phyloP scores from a whole-genome alignment of 92 coral and sea anemone genomes.

The Porites evermanni region DNA sequence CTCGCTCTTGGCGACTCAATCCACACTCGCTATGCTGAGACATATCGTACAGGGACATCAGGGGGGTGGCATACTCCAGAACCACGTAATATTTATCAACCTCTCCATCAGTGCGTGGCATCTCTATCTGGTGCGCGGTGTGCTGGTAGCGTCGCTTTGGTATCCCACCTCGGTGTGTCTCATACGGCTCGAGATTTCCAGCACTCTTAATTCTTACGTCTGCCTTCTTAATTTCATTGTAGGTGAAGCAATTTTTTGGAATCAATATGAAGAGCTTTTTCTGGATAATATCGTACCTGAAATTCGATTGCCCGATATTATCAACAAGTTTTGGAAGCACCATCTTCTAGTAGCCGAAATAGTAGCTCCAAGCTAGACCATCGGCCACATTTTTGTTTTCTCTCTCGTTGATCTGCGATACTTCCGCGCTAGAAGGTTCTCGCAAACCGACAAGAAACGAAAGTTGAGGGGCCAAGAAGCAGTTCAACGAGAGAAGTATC shows the following conservation, averaged over 20 bases:
- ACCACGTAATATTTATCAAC: conserved; percentile 50
- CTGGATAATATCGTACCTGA: conserved; percentile 38
- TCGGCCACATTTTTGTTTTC: conserved; percentile 87
- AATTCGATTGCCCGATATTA: conserved; percentile 47
- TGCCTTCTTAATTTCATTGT: conserved; percentile 29
- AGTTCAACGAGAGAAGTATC: conserved; percentile 62
- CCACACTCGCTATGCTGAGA: conserved; percentile 63
- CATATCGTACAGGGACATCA: conserved; percentile 84
- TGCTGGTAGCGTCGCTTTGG: conserved; percentile 50
- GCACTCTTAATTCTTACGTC: conserved; percentile 41
- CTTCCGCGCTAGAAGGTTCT: conserved; percentile 72
- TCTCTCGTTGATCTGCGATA: conserved; percentile 76
- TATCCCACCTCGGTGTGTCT: conserved; percentile 52
- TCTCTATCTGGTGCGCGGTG: conserved; percentile 55
- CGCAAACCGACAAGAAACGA: conserved; percentile 72
- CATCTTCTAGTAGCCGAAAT: conserved; percentile 84
- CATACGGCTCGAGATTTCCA: conserved; percentile 18
- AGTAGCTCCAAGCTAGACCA: conserved; percentile 96
- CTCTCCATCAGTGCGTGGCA: conserved; percentile 34
- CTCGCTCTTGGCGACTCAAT: conserved; percentile 73
- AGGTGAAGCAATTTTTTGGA: conserved; percentile 75
- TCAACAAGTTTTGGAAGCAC: conserved; percentile 71
- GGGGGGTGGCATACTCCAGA: conserved; percentile 84
- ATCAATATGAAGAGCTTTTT: conserved; percentile 79
- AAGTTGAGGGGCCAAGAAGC: conserved; percentile 67